Evolutionary conservation across 2,888 invertebrate genomes (phyloP).

Genomic region (Micoletzkya japonica): DNA sequence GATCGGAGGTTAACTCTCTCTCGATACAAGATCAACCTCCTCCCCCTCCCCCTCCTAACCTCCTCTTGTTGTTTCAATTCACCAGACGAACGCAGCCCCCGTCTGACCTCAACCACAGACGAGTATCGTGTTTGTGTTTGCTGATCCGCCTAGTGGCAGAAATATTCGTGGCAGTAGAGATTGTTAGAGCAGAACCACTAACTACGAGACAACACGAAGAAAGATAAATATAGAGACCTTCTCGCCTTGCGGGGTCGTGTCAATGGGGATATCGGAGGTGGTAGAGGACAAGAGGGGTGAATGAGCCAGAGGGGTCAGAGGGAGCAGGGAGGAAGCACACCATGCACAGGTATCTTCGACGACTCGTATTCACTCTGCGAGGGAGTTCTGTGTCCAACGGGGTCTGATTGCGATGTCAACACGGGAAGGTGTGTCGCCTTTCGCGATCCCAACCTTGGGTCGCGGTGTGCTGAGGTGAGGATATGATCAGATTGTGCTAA

Average conservation of each 20-base stretch:
- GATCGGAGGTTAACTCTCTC: constrained; percentile 12
- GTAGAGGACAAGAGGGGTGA: neutral
- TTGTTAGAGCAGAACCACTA: constrained; percentile 4
- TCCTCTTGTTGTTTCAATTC: neutral
- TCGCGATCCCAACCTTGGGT: constrained; percentile 2
- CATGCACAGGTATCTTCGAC: too few species aligned
- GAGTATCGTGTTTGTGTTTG: neutral
- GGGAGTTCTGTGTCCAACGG: constrained; percentile 4
- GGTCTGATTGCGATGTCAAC: constrained; percentile 12
- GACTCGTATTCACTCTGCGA: neutral
- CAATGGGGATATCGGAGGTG: neutral
- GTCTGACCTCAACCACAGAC: neutral
- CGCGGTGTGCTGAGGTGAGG: constrained; percentile 10
- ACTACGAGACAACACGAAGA: neutral
- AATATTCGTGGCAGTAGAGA: neutral
- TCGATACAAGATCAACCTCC: neutral
- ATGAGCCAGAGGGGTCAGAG: neutral
- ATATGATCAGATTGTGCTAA: neutral
- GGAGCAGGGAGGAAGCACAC: neutral
- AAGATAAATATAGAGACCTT: neutral
- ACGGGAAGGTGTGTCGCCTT: constrained; percentile 20
- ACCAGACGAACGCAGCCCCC: neutral
- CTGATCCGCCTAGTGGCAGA: too few species aligned
- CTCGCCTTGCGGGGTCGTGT: too few species aligned
- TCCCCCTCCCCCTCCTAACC: neutral